Evolutionary conservation across 2,797 vertebrate species (phyloP).

Genomic region (Alectoris magna): DNA sequence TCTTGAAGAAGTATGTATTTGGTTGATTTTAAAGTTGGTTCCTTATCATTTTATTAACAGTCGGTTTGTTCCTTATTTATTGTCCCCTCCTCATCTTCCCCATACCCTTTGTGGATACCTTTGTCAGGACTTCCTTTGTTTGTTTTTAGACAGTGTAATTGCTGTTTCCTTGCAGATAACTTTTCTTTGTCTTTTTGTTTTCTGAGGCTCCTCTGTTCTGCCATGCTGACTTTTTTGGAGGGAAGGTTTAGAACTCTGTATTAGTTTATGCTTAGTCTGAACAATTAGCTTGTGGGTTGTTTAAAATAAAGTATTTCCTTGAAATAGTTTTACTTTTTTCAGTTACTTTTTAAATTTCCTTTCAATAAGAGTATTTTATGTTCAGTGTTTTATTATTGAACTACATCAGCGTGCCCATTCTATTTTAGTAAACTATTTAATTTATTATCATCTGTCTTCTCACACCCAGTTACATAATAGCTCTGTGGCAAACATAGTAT

Average conservation of each 20-base stretch:
- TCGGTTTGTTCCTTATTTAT: constrained; percentile 33
- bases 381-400: not conserved
- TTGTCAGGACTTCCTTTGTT: constrained; percentile 46
- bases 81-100: constrained; percentile 27
- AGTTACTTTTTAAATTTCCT: not conserved
- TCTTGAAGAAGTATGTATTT: constrained; percentile 9
- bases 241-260: not conserved
- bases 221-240: not conserved
- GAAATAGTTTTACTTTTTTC: not conserved
- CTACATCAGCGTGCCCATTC: not conserved
- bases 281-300: not conserved
- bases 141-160: constrained; percentile 16
- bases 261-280: not conserved
- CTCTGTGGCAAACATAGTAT: constrained; percentile 1
- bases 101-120: not conserved
- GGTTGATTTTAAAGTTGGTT: not conserved
- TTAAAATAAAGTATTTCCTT: not conserved
- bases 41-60: not conserved
- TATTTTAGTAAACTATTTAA: not conserved
- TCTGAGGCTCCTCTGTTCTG: not conserved
- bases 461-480: not conserved
- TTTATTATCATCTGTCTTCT: not conserved
- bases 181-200: constrained; percentile 25
- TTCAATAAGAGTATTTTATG: not conserved
- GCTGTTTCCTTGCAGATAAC: constrained; percentile 2